A percentile compares a stretch with the other conserved stretches of the same genome.
Evolutionary conservation across 1,140 invertebrate species (phyloP).

Genomic region (Heliconius hermathena): DNA sequence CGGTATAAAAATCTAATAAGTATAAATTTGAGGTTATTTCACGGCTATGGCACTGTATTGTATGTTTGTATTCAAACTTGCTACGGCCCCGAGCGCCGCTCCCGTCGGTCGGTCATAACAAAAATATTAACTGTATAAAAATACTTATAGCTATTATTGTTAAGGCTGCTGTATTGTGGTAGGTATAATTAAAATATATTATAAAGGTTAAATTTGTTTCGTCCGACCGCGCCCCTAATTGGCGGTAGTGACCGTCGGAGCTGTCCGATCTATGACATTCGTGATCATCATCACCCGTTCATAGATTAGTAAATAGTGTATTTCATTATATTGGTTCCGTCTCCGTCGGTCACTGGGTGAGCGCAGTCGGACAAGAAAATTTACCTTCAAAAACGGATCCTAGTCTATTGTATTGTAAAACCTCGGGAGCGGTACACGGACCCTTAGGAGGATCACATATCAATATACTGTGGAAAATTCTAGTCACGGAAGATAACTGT

Average conservation of each 20-base stretch:
- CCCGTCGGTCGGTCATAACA: constrained; percentile 48
- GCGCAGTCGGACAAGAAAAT: constrained; percentile 42
- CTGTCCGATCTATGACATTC: not conserved
- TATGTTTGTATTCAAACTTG: constrained; percentile 80
- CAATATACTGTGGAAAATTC: constrained; percentile 66
- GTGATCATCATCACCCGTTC: not conserved
- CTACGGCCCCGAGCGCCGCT: constrained; percentile 58
- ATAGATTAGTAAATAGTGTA: not conserved
- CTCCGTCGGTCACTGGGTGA: constrained; percentile 26
- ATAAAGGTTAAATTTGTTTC: constrained; percentile 46
- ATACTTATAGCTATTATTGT: constrained; percentile 81
- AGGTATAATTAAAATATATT: constrained; percentile 63
- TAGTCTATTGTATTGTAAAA: constrained; percentile 54
- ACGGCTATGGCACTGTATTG: constrained; percentile 78
- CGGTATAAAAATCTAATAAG: constrained; percentile 81
- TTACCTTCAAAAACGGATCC: constrained; percentile 54
- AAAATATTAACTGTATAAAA: constrained; percentile 76
- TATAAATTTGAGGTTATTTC: constrained; percentile 80
- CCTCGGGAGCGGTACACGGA: constrained; percentile 53
- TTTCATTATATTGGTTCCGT: not conserved
- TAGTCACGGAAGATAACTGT: constrained; percentile 72
- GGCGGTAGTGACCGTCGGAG: constrained; percentile 37
- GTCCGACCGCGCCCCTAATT: constrained; percentile 36
- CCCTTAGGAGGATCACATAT: constrained; percentile 68
- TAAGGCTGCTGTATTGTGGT: constrained; percentile 74